Evolutionary conservation across 2,113 vertebrate genomes (phyloP), one percentile per base, ranked within the genome.

Genomic region (Sigmodon hispidus): DNA sequence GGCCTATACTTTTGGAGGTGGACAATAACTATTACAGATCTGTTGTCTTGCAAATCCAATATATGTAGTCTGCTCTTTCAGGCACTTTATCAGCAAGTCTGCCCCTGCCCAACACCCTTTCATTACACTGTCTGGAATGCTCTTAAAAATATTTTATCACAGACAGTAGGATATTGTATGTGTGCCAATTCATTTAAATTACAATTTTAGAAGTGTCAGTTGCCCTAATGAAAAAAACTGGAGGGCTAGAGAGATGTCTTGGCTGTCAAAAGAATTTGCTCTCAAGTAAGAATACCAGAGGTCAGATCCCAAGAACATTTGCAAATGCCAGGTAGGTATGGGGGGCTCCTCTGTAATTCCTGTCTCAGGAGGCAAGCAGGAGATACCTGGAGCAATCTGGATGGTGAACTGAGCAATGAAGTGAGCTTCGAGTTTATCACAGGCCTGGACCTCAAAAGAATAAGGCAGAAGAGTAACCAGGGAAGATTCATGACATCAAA

Each of bases 11-110:
- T 72, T 72, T 26, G 5, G 8, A 84, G 40, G 67, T 40, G 13
- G 50, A 89, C 48, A 86, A 8, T 75, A 76, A 65, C 50, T 65
- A 1, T n/a, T n/a, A 93, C 29, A 81, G 59, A 72, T 72, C 80
- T 81, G 22, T 72, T 67, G 59, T 92, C 76, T 81, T 65, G 45
- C 29, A 94, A 88, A 94, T 81, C 65, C 90, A 72, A 76, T 88
- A 80, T 45, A 26, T 16, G 52, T n/a, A 19, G 48, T 17, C 85
- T 87, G 84, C 45, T 69, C 77, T 87, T 79, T 67, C 1, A 0
- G 95, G 75, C 57, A 59, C 45, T 57, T 50, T 70, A 21, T 87
- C 70, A 76, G 65, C 85, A 70, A 36, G 43, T 72, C 88, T 21
- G 40, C 48, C 75, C 57, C 61, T 48, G 45, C 29, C 55, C 87